Conservation (phyloP, 2,113 vertebrate genomes). For the Scartelaos histophorus region DNA sequence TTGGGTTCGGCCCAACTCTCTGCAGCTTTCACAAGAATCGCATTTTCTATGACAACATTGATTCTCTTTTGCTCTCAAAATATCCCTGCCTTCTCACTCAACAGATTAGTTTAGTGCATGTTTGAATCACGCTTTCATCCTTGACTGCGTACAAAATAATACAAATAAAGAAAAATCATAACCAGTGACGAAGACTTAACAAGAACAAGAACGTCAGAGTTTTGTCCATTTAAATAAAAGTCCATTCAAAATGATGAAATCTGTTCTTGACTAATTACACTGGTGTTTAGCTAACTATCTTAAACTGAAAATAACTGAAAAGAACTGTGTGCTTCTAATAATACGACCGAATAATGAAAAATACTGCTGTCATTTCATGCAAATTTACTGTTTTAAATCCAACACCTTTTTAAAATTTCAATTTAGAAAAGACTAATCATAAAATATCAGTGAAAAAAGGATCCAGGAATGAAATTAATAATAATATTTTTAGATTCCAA, state of each 20-base stretch:
- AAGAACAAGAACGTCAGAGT: not conserved
- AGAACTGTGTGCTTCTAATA: not conserved
- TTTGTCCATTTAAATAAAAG: no score
- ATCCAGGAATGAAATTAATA: not conserved
- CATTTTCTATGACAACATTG: slow-evolving; percentile 58
- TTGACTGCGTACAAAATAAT: slow-evolving; percentile 22
- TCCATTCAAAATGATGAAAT: no score
- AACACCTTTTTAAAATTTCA: not conserved
- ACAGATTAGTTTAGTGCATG: slow-evolving; percentile 45
- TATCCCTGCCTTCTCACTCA: slow-evolving; percentile 23
- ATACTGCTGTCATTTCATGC: not conserved
- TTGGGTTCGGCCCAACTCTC: slow-evolving; percentile 49
- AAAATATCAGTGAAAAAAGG: not conserved
- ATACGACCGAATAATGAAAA: not conserved
- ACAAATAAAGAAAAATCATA: slow-evolving; percentile 13
- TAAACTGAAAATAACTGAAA: no score
- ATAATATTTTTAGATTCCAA: not conserved
- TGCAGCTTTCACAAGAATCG: slow-evolving; percentile 51
- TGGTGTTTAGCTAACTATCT: no score
- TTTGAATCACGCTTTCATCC: slow-evolving; percentile 44
- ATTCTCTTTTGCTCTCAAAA: slow-evolving; percentile 42
- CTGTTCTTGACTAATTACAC: no score
- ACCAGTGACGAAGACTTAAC: not conserved
- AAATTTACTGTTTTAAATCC: no score
- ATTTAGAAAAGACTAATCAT: not conserved